These are phyloP conservation scores for Catostomus latipinnis DNA, from an alignment of 2,797 vertebrate species.

Conservation along the genomic window DNA sequence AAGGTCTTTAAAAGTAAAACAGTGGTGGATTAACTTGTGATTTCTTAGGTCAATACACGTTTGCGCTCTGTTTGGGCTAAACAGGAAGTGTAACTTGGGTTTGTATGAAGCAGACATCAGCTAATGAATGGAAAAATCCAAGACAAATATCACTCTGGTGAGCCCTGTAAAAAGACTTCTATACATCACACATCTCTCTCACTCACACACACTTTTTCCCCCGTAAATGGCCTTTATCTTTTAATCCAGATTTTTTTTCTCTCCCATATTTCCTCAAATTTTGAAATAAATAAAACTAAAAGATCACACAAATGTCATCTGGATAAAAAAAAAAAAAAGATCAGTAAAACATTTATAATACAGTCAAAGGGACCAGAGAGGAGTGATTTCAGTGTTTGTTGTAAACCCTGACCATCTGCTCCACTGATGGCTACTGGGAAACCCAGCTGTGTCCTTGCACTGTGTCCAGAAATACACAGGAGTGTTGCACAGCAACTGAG, in stretches of 20 bases:
- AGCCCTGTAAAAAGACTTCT: not conserved
- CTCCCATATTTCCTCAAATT: no score
- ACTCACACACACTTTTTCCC: no score
- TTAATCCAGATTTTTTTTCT: no score
- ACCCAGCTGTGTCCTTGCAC: conserved; percentile 21
- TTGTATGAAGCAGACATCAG: not conserved
- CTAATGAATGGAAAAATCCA: conserved; percentile 20
- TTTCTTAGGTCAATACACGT: not conserved
- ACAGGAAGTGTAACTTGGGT: conserved; percentile 14
- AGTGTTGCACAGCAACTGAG: conserved; percentile 64
- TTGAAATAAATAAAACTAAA: no score
- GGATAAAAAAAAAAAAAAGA: not conserved
- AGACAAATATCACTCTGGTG: not conserved
- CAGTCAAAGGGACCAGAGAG: not conserved
- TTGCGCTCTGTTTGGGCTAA: not conserved
- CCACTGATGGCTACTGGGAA: conserved; percentile 21
- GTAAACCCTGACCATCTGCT: conserved; percentile 35
- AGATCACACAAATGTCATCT: not conserved
- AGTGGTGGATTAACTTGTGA: not conserved
- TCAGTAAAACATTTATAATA: not conserved
- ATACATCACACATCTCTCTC: not conserved
- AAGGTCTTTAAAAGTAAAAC: not conserved
- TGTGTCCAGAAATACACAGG: conserved; percentile 16
- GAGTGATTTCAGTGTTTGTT: not conserved
- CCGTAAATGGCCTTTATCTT: no score